Percentiles rank a stretch among this genome's conserved stretches.
phyloP scores from a whole-genome alignment of 2,113 vertebrate genomes.

The Zeus faber region DNA sequence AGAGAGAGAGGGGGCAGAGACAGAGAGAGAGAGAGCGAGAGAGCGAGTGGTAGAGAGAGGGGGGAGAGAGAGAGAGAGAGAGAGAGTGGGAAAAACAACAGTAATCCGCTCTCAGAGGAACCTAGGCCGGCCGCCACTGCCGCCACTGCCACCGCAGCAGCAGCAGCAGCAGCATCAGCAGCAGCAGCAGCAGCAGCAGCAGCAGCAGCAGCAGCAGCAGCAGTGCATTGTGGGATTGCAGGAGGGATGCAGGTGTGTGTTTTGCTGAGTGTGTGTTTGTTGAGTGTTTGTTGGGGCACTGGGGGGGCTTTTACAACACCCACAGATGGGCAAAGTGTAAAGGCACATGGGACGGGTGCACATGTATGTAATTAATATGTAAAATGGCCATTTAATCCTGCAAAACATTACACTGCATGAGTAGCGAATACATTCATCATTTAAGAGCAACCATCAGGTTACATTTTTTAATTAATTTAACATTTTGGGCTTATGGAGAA shows the following conservation, averaged over 20 bases:
- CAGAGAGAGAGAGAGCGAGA: not conserved
- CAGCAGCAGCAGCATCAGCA: slow-evolving; percentile 37
- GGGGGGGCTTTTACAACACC: slow-evolving; percentile 58
- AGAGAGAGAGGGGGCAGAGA: no score
- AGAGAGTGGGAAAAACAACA: slow-evolving; percentile 21
- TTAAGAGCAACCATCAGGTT: no score
- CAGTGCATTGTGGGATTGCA: slow-evolving; percentile 59
- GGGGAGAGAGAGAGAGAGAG: not conserved
- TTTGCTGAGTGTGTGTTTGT: slow-evolving; percentile 56
- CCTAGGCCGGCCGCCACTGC: slow-evolving; percentile 39
- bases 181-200: slow-evolving; percentile 40
- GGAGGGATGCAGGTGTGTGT: slow-evolving; percentile 58
- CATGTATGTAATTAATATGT: slow-evolving; percentile 21
- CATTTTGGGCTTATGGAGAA: no score
- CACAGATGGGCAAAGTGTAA: slow-evolving; percentile 59
- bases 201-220: slow-evolving; percentile 41
- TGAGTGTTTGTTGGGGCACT: slow-evolving; percentile 55
- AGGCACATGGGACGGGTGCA: slow-evolving; percentile 44
- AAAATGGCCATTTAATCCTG: no score
- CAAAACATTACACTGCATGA: no score
- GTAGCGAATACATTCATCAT: no score
- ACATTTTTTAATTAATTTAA: no score
- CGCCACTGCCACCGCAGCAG: no score
- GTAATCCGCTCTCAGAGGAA: slow-evolving; percentile 62
- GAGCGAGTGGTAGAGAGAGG: slow-evolving; percentile 2